Evolutionary conservation across 2,113 vertebrate genomes (phyloP), one percentile per base, ranked within the genome.

Genomic region (Rhineura floridana): DNA sequence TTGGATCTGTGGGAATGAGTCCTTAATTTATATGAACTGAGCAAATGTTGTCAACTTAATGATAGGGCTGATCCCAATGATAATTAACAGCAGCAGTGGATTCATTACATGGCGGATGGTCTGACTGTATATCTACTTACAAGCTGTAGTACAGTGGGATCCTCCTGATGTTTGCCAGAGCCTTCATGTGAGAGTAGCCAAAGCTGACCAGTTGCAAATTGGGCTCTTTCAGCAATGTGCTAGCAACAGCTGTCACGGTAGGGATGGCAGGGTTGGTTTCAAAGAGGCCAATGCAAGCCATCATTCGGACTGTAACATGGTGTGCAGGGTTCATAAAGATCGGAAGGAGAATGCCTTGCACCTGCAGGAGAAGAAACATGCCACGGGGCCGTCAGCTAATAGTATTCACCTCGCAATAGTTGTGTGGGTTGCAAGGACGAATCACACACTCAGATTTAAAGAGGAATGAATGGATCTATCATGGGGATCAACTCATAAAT

Each of bases 171-270:
- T 95, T 97, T 6, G 97, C 92, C 91, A 98, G 90, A 80, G 97
- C 95, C 92, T 97, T 98, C 93, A 99, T 97, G 88, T 98, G 95
- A 83, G 97, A 97, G 84, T 98, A 98, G 33, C 96, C 90, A 19
- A 98, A 98, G 89, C 97, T 98, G 82, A 95, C 96, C 65, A 99
- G 95, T 86, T 98, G 97, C 94, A 97, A 33, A 87, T 95, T 97
- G 59, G 90, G 80, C 84, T 98, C 98, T 59, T 91, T 96, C 87
- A 94, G 95, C 78, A 97, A 91, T 89, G 95, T 93, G 0, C 95
- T 96, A 84, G 97, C 98, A 70, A 98, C 83, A 0, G 92, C 94
- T 39, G 87, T 95, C 81, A 98, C 91, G 33, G 97, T 90, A 80
- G 96, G 92, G 21, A 97, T 91, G 48, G 95, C 83, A 85, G 98